Evolutionary conservation across 1,140 invertebrate species (phyloP).

Genomic region (Bicyclus anynana): DNA sequence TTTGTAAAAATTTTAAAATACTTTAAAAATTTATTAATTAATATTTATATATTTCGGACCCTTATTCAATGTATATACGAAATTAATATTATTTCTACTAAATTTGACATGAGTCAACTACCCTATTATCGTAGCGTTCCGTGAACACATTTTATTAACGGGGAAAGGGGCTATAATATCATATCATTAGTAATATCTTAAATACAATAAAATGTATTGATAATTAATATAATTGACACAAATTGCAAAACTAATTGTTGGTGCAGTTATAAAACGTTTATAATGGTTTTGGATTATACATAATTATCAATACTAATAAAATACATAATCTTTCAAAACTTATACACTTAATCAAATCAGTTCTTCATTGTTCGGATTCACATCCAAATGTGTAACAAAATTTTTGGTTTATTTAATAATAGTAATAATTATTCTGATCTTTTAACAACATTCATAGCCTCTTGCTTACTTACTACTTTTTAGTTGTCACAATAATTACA

Average conservation of each 20-base stretch:
- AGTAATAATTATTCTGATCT: conserved; percentile 12
- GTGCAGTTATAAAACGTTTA: too few relatives aligned
- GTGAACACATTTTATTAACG: too few relatives aligned
- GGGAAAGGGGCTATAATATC: too few relatives aligned
- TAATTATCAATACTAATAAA: conserved; percentile 15
- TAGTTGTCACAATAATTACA: conserved; percentile 26
- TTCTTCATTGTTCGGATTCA: conserved; percentile 10
- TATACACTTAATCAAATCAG: conserved; percentile 14
- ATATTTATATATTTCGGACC: too few relatives aligned
- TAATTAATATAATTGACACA: conserved; percentile 7
- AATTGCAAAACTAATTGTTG: background rate
- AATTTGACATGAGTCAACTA: too few relatives aligned
- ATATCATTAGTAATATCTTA: background rate
- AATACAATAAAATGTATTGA: background rate
- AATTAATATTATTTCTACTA: background rate
- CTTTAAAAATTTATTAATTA: too few relatives aligned
- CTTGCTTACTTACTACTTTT: conserved; percentile 42
- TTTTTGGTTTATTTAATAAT: conserved; percentile 27
- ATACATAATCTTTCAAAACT: conserved; percentile 4
- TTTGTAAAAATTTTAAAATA: too few relatives aligned
- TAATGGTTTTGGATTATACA: conserved; percentile 1
- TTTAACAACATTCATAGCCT: conserved; percentile 54
- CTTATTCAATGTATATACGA: too few relatives aligned
- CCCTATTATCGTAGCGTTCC: too few relatives aligned
- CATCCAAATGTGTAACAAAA: conserved; percentile 18